Conservation (phyloP, 2,797 vertebrate genomes). For the Enteromius mattozi region DNA sequence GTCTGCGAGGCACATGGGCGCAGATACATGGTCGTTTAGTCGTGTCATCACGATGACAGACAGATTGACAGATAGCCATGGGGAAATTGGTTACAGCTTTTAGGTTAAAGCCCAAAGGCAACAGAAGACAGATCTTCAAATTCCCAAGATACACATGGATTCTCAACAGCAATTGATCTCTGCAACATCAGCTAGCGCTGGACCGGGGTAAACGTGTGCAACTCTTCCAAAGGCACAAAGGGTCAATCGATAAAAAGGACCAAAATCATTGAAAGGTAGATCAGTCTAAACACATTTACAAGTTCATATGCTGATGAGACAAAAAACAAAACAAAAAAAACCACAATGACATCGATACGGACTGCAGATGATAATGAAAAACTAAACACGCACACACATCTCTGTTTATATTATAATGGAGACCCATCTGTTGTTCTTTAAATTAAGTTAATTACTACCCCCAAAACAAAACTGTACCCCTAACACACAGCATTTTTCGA, state of each 20-base stretch:
- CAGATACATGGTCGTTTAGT: neutral
- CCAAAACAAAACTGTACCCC: neutral
- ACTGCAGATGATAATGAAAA: slow-evolving; percentile 8
- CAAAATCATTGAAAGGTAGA: slow-evolving; percentile 50
- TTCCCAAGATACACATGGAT: slow-evolving; percentile 47
- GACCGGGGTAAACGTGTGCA: slow-evolving; percentile 24
- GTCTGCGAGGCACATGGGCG: neutral
- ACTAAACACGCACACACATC: neutral
- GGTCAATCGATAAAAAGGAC: slow-evolving; percentile 40
- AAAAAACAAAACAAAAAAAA: neutral
- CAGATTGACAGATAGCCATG: slow-evolving; percentile 31
- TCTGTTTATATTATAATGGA: neutral
- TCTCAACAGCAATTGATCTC: slow-evolving; percentile 40
- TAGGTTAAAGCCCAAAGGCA: slow-evolving; percentile 42
- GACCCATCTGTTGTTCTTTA: slow-evolving; percentile 18
- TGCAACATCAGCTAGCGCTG: slow-evolving; percentile 41
- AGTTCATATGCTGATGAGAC: slow-evolving; percentile 47
- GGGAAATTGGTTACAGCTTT: slow-evolving; percentile 32
- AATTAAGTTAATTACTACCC: slow-evolving; percentile 15
- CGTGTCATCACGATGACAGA: slow-evolving; percentile 21
- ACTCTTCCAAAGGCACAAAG: slow-evolving; percentile 42
- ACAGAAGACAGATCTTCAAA: slow-evolving; percentile 35
- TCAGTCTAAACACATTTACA: slow-evolving; percentile 53
- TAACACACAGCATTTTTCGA: neutral
- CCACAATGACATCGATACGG: slow-evolving; percentile 32